Conservation (phyloP, 2,888 invertebrate genomes). For the Esperia sulphurella region DNA sequence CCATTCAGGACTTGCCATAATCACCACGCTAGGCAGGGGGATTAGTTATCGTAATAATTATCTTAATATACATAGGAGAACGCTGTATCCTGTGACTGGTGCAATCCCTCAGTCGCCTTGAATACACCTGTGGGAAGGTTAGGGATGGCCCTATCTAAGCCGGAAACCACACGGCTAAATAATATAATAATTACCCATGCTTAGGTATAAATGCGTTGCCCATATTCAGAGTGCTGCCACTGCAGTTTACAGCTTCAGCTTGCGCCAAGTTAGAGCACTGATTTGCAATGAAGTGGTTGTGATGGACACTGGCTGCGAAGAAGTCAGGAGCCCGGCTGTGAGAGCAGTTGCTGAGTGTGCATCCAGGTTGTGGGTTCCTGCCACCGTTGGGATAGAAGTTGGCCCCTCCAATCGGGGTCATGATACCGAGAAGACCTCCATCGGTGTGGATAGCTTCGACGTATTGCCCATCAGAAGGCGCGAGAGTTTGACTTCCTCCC, state of each 20-base stretch:
- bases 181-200: constrained; percentile 5
- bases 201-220: constrained; percentile 29
- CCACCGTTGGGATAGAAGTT: constrained; percentile 46
- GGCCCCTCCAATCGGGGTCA: constrained; percentile 28
- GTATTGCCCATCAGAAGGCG: constrained; percentile 26
- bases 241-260: constrained; percentile 23
- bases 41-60: too few relatives aligned
- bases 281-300: constrained; percentile 25
- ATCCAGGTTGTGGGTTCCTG: constrained; percentile 33
- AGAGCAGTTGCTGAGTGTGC: constrained; percentile 14
- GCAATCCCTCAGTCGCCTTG: too few relatives aligned
- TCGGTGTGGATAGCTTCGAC: constrained; percentile 47
- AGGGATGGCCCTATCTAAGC: too few relatives aligned
- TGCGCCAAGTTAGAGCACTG: constrained; percentile 24
- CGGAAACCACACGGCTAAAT: too few relatives aligned
- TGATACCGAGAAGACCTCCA: constrained; percentile 35
- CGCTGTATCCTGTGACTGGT: too few relatives aligned
- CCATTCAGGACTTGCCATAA: too few relatives aligned
- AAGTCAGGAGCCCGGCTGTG: constrained; percentile 7
- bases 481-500: constrained; percentile 27
- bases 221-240: constrained; percentile 25
- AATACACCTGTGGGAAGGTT: too few relatives aligned
- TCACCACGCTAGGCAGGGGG: too few relatives aligned
- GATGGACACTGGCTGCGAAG: constrained; percentile 26
- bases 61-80: too few relatives aligned